These are phyloP conservation scores for Phacellophora camtschatica DNA, from an alignment of 30 jellyfish, hydroid and myxozoan species.

Conservation along the genomic window DNA sequence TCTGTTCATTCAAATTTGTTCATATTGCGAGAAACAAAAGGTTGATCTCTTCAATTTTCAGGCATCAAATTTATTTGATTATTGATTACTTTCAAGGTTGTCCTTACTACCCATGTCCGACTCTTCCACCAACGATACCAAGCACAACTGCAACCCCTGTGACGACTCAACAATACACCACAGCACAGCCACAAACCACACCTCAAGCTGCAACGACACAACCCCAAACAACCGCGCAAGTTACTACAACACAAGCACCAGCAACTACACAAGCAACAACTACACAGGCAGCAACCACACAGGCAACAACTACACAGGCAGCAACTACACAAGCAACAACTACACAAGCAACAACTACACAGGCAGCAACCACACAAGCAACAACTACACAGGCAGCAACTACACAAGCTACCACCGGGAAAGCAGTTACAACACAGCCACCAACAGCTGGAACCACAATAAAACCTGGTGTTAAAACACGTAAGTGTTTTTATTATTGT, in stretches of 20 bases:
- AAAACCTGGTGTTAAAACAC: too few relatives aligned
- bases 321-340: slow-evolving; percentile 33
- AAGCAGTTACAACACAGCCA: slow-evolving; percentile 3
- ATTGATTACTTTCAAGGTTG: neutral
- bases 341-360: slow-evolving; percentile 43
- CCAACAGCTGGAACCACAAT: slow-evolving; percentile 40
- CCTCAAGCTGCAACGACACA: slow-evolving; percentile 2
- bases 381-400: slow-evolving; percentile 38
- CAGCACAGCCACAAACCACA: neutral
- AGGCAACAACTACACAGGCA: slow-evolving; percentile 7
- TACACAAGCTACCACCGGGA: slow-evolving; percentile 21
- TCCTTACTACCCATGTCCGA: slow-evolving; percentile 35
- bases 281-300: neutral
- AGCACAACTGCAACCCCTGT: neutral
- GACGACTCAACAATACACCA: neutral
- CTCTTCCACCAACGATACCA: neutral
- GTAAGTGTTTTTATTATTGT: too few relatives aligned
- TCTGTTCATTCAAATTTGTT: neutral
- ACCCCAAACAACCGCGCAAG: slow-evolving; percentile 45
- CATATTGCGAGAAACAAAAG: too few relatives aligned
- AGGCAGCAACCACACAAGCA: slow-evolving; percentile 16
- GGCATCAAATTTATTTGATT: too few relatives aligned
- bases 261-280: slow-evolving; percentile 43
- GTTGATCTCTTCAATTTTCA: too few relatives aligned
- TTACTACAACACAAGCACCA: slow-evolving; percentile 51